Evolutionary conservation across 1,140 invertebrate species (phyloP).

Genomic region (Globodera ellingtonae): DNA sequence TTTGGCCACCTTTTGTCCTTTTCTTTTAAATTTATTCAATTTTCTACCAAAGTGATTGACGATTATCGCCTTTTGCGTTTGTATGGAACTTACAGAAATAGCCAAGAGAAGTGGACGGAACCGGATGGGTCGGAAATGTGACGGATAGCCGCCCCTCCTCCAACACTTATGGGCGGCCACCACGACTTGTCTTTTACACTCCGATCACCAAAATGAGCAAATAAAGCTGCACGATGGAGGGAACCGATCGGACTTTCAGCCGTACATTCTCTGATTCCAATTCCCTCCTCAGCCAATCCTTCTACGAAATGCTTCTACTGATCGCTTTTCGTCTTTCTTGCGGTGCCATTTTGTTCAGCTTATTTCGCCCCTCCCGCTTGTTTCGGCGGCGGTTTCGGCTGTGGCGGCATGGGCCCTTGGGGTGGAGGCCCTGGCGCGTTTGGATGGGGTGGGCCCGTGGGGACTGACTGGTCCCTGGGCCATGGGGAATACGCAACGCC

Average conservation of each 20-base stretch:
- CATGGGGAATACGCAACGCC: background rate
- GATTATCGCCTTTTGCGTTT: too few species aligned
- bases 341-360: background rate
- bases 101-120: too few species aligned
- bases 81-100: too few species aligned
- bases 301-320: background rate
- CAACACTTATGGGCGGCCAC: too few species aligned
- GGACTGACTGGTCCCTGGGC: constrained; percentile 4
- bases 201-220: background rate
- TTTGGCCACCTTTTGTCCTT: too few species aligned
- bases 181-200: background rate
- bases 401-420: constrained; percentile 1
- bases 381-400: constrained; percentile 7
- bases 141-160: too few species aligned
- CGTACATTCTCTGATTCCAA: background rate
- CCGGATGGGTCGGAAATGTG: too few species aligned
- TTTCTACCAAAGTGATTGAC: too few species aligned
- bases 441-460: background rate
- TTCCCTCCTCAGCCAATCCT: background rate
- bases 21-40: too few species aligned
- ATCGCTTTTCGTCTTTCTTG: background rate
- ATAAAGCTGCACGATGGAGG: background rate
- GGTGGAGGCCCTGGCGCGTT: background rate
- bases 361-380: background rate
- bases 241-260: background rate